Conservation (phyloP, 2,888 invertebrate genomes). For the Eupithecia tripunctaria region DNA sequence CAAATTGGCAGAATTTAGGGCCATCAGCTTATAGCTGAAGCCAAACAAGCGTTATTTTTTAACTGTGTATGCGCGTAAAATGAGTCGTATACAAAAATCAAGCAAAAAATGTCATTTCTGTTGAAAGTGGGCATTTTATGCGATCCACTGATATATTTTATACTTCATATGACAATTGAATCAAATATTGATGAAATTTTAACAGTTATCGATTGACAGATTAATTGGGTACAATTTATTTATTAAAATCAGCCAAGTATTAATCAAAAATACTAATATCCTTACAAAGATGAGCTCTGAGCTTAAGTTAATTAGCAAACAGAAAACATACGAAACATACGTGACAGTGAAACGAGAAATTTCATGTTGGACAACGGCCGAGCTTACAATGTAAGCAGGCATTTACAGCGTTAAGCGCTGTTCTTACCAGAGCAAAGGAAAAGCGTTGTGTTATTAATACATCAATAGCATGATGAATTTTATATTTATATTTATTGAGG, state of each 20-base stretch:
- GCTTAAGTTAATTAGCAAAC: slow-evolving; percentile 38
- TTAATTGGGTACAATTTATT: not conserved
- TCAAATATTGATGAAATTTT: not conserved
- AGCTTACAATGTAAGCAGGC: slow-evolving; percentile 15
- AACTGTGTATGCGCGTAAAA: not conserved
- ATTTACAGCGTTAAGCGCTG: not conserved
- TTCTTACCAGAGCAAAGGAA: not conserved
- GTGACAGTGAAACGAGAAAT: slow-evolving; percentile 41
- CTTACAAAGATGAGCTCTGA: not conserved
- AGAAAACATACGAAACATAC: slow-evolving; percentile 34
- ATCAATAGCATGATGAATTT: no score
- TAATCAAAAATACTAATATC: not conserved
- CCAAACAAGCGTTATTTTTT: not conserved
- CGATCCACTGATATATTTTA: no score
- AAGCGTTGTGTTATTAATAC: no score
- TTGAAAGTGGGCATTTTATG: not conserved
- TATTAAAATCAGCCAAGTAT: not conserved
- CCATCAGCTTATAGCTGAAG: not conserved
- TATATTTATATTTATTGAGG: no score
- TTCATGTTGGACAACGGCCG: slow-evolving; percentile 37
- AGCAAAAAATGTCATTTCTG: not conserved
- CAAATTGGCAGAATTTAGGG: no score
- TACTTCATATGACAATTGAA: no score
- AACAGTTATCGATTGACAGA: not conserved
- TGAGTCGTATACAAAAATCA: not conserved